These are phyloP conservation scores for Tokudaia muenninki DNA, from an alignment of 2,797 vertebrate genomes.

Conservation along the genomic window DNA sequence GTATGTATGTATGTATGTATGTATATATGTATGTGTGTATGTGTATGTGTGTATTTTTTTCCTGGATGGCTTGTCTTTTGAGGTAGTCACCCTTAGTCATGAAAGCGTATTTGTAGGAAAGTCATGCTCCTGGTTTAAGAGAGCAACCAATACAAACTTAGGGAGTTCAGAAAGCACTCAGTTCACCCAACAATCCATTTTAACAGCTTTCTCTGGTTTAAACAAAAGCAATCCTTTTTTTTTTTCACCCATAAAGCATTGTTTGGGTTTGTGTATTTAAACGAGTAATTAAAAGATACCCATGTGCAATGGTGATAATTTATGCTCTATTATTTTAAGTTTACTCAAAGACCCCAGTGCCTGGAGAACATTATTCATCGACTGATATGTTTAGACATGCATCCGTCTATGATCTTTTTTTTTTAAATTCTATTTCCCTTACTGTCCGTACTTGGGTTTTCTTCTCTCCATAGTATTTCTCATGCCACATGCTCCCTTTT, in stretches of 20 bases:
- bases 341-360: background rate
- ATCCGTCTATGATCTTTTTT: background rate
- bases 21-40: background rate
- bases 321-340: background rate
- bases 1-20: background rate
- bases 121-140: constrained; percentile 4
- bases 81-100: constrained; percentile 6
- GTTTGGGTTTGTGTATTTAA: background rate
- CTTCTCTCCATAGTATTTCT: background rate
- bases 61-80: constrained; percentile 27
- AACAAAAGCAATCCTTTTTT: constrained; percentile 1
- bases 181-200: background rate
- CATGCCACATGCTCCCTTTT: fast-evolving
- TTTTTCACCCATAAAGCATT: background rate
- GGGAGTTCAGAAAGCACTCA: background rate
- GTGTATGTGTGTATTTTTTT: background rate
- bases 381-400: background rate
- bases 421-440: background rate
- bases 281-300: background rate
- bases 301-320: background rate
- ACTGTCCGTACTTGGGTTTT: background rate
- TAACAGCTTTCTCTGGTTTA: constrained; percentile 32
- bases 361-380: background rate
- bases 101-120: background rate
- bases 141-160: background rate